A percentile compares a stretch with the other conserved stretches of the same genome.
Evolutionary conservation across 2,113 vertebrate species (phyloP).

Genomic region (Albula glossodonta): DNA sequence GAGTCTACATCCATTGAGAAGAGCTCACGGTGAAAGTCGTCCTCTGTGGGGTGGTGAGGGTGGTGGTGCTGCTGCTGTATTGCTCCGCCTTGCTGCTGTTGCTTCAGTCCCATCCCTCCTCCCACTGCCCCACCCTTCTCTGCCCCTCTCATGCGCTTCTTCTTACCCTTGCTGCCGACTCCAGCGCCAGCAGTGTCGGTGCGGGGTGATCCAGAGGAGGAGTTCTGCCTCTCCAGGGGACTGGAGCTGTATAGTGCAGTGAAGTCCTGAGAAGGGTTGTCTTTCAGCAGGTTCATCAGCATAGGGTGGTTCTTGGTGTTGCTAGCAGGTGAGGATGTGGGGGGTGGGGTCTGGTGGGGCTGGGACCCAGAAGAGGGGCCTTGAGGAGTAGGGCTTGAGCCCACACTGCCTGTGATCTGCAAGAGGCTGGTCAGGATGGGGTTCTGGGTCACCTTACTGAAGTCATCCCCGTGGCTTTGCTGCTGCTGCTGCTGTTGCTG

Average conservation of each 20-base stretch:
- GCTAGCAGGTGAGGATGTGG: conserved; percentile 93
- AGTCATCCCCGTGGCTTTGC: conserved; percentile 86
- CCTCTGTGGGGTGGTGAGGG: conserved; percentile 81
- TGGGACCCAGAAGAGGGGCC: conserved; percentile 59
- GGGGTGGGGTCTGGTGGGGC: conserved; percentile 89
- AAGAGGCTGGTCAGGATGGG: conserved; percentile 96
- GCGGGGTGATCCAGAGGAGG: conserved; percentile 87
- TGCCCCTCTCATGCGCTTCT: conserved; percentile 83
- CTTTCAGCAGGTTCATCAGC: conserved; percentile 98
- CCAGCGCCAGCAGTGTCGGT: conserved; percentile 74
- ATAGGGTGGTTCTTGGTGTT: conserved; percentile 99
- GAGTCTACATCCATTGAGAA: conserved; percentile 97
- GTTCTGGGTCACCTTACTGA: conserved; percentile 98
- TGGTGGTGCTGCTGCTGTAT: conserved; percentile 60
- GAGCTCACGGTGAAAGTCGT: conserved; percentile 96
- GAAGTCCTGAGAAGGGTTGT: conserved; percentile 96
- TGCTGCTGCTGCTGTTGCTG: conserved; percentile 72
- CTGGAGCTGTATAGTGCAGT: conserved; percentile 87
- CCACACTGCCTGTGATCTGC: conserved; percentile 93
- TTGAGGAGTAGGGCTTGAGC: conserved; percentile 91
- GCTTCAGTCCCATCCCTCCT: conserved; percentile 57
- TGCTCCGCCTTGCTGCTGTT: conserved; percentile 49
- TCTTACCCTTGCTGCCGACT: conserved; percentile 80
- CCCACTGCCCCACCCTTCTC: conserved; percentile 72
- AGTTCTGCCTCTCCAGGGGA: conserved; percentile 93